Base-by-base conservation (phyloP, 1,140 invertebrate species). In the Laupala kohalensis region DNA sequence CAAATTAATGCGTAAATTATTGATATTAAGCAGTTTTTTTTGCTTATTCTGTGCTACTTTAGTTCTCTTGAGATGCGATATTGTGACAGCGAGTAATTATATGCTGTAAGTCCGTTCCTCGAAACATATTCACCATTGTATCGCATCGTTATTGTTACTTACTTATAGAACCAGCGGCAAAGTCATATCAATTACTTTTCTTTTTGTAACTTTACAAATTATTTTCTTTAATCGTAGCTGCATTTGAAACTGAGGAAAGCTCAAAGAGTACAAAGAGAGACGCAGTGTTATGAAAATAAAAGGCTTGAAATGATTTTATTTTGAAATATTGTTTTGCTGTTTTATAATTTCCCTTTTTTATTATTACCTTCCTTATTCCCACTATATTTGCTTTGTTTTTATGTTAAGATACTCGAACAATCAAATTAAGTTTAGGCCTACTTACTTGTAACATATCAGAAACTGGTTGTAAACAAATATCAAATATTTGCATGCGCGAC, bases 371-470 rank as follows among this genome's bases (percentile, higher is more conserved):
- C 24, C 29, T 37, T 67, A 9, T 26, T 25, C 19, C 19, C 27
- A 9, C n/a, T n/a, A 9, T 5, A 6, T 9, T 4, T 37, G 2
- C 13, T 19, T n/a, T 68, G 27, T 37, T 29, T 37, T 23, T 23
- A 19, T n/a, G n/a, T n/a, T 23, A 29, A 13, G 26, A 5, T 68
- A n/a, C 9, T 9, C 4, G 6, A 30, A n/a, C 5, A 15, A 27
- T 29, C 26, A n/a, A n/a, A 27, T 29, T 68, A 19, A 29, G 27
- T 68, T 68, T n/a, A 29, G 27, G 24, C 29, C 19, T 68, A 23
- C 29, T 15, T 68, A 37, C 28, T 66, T 68, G 67, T 68, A 68
- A 68, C 67, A 68, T 68, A 68, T 68, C 67, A 68, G 27, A 29
- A 37, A n/a, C 29, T 68, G 27, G 27, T 68, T 15, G 15, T 68